phyloP scores from a whole-genome alignment of 2,888 invertebrate genomes.

The Spisula subtruncata region DNA sequence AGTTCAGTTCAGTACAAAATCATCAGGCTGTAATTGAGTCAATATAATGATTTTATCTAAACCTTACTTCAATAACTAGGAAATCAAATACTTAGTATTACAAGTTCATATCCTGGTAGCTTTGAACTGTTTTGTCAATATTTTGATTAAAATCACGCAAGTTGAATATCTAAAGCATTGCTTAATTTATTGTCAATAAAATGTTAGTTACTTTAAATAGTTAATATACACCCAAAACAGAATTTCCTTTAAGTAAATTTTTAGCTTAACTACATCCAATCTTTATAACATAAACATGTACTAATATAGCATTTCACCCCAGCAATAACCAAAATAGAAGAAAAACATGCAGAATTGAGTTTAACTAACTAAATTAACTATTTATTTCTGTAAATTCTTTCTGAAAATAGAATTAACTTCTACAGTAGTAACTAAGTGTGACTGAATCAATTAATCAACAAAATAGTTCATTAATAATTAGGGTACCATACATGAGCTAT shows the following conservation, averaged over 20 bases:
- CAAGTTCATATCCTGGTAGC: background rate
- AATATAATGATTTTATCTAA: background rate
- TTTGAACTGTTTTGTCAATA: background rate
- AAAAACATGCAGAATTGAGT: too few species aligned
- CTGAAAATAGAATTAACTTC: too few species aligned
- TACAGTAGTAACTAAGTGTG: too few species aligned
- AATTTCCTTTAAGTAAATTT: background rate
- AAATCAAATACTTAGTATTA: background rate
- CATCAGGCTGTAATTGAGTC: background rate
- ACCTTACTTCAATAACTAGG: background rate
- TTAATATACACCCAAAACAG: background rate
- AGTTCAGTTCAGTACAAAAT: background rate
- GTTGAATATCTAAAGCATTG: background rate
- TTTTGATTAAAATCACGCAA: slow-evolving; percentile 10
- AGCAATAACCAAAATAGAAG: too few species aligned
- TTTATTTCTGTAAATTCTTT: too few species aligned
- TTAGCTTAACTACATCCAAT: background rate
- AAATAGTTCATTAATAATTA: too few species aligned
- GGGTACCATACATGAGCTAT: too few species aligned
- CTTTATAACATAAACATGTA: too few species aligned
- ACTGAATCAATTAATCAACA: too few species aligned
- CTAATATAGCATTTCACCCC: too few species aligned
- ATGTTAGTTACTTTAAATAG: background rate
- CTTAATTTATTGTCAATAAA: background rate
- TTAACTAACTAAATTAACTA: too few species aligned